phyloP scores from a whole-genome alignment of 2,113 vertebrate genomes.

The Notothenia rossii region DNA sequence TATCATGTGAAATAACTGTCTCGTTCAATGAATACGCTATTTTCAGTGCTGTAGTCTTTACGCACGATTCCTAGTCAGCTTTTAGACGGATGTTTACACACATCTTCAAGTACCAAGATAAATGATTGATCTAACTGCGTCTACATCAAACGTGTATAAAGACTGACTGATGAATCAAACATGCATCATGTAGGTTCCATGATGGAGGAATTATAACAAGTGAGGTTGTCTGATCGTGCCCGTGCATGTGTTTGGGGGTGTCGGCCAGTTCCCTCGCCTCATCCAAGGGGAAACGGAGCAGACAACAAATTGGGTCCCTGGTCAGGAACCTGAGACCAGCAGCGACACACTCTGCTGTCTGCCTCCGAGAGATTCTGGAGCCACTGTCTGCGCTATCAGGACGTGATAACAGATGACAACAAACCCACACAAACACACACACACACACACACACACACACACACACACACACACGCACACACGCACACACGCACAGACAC shows the following conservation, averaged over 20 bases:
- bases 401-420: conserved; percentile 86
- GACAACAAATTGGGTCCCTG: conserved; percentile 68
- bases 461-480: conserved; percentile 71
- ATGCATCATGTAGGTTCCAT: conserved; percentile 7
- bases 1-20: background rate
- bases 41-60: background rate
- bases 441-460: conserved; percentile 72
- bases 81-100: conserved; percentile 41
- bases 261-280: conserved; percentile 14
- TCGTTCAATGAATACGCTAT: background rate
- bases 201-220: background rate
- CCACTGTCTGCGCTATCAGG: conserved; percentile 81
- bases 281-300: conserved; percentile 62
- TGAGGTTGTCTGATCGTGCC: background rate
- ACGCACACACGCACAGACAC: conserved; percentile 41
- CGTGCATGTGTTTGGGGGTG: conserved; percentile 23
- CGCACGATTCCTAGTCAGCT: conserved; percentile 19
- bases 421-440: conserved; percentile 66
- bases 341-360: conserved; percentile 79
- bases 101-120: conserved; percentile 21
- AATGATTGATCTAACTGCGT: conserved; percentile 25
- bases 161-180: background rate
- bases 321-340: conserved; percentile 83
- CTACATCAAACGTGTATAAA: background rate
- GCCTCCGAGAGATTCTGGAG: conserved; percentile 80